These are phyloP conservation scores for Eumaeus atala DNA, from an alignment of 1,140 invertebrate species.

Conservation along the genomic window DNA sequence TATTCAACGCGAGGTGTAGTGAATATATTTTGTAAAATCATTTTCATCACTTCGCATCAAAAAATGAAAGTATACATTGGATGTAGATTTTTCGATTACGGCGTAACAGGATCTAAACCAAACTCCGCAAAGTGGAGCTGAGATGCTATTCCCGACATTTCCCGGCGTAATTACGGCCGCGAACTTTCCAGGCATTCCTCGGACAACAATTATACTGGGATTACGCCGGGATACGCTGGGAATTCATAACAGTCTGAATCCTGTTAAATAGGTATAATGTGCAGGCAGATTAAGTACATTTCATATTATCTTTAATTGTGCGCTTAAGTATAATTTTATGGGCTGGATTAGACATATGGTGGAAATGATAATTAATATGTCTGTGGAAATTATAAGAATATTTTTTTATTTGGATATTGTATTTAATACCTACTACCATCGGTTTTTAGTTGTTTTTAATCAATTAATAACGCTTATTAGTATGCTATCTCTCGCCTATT, in stretches of 20 bases:
- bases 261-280: constrained; percentile 66
- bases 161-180: constrained; percentile 39
- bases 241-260: constrained; percentile 62
- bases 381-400: not conserved
- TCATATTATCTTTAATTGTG: constrained; percentile 63
- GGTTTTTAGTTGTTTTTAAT: too few relatives aligned
- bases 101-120: constrained; percentile 19
- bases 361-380: not conserved
- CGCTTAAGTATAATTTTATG: constrained; percentile 57
- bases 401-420: too few relatives aligned
- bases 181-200: constrained; percentile 53
- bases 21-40: too few relatives aligned
- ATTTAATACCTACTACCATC: too few relatives aligned
- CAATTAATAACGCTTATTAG: too few relatives aligned
- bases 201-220: constrained; percentile 66
- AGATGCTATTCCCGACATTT: constrained; percentile 30
- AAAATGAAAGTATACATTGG: not conserved
- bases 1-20: too few relatives aligned
- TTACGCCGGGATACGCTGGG: constrained; percentile 37
- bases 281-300: constrained; percentile 46
- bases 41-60: too few relatives aligned
- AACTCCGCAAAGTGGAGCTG: constrained; percentile 25
- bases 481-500: too few relatives aligned
- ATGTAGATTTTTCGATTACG: constrained; percentile 20
- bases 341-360: constrained; percentile 35